phyloP scores from a whole-genome alignment of 2,888 invertebrate genomes.

The Saturnia pavonia region DNA sequence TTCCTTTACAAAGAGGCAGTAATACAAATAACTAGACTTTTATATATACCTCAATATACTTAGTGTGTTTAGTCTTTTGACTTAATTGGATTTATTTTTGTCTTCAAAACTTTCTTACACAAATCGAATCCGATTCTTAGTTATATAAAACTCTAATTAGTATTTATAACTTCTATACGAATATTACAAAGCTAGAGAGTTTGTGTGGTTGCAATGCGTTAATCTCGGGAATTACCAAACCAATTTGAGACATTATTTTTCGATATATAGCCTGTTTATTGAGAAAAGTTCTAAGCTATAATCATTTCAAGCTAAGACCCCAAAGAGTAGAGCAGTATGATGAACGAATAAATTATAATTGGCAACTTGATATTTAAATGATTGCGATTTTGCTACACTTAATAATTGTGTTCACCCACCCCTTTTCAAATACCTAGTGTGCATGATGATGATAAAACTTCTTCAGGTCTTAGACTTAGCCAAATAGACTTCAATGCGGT shows the following conservation, averaged over 20 bases:
- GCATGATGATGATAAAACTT: too few relatives aligned
- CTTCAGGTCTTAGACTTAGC: too few relatives aligned
- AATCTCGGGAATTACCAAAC: neutral
- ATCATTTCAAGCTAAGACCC: neutral
- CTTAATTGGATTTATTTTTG: neutral
- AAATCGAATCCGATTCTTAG: neutral
- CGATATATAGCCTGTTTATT: neutral
- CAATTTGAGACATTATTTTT: neutral
- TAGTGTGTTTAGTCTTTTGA: neutral
- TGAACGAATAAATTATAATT: neutral
- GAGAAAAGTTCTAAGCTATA: neutral
- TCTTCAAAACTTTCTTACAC: too few relatives aligned
- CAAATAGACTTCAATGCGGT: too few relatives aligned
- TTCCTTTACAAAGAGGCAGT: neutral
- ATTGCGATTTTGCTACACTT: neutral
- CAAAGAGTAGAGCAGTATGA: neutral
- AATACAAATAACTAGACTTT: neutral
- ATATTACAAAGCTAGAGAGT: neutral
- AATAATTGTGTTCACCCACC: too few relatives aligned
- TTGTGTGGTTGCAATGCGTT: neutral
- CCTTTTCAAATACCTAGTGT: too few relatives aligned
- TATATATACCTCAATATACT: neutral
- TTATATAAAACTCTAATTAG: neutral
- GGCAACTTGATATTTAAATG: neutral
- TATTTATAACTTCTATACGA: neutral